Evolutionary conservation across 2,888 invertebrate genomes (phyloP).

Genomic region (Amaurobius ferox): DNA sequence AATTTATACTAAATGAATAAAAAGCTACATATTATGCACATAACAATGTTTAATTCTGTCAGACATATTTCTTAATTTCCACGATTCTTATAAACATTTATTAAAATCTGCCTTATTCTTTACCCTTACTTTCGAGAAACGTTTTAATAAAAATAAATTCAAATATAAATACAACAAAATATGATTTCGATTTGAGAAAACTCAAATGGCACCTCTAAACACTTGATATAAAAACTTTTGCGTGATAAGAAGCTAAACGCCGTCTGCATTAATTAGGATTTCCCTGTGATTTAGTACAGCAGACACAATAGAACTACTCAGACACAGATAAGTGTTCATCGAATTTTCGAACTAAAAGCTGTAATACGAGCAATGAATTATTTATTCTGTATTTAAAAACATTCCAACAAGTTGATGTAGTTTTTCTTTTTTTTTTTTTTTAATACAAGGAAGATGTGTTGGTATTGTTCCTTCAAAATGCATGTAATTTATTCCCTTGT

Average conservation of each 20-base stretch:
- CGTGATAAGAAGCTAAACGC: conserved; percentile 10
- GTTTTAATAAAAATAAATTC: neutral
- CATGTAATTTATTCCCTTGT: neutral
- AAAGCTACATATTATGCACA: too few species aligned
- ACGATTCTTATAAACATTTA: too few species aligned
- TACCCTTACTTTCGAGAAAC: neutral
- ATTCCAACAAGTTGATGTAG: neutral
- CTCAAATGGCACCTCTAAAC: too few species aligned
- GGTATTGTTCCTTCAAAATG: conserved; percentile 11
- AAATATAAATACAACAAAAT: too few species aligned
- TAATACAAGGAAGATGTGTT: neutral
- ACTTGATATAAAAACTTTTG: neutral
- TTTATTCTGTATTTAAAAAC: conserved; percentile 5
- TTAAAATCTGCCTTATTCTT: too few species aligned
- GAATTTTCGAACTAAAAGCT: conserved; percentile 7
- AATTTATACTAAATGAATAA: too few species aligned
- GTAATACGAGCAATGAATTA: conserved; percentile 23
- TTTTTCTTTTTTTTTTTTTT: neutral
- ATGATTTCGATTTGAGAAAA: neutral
- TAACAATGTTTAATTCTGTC: too few species aligned
- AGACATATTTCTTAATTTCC: too few species aligned
- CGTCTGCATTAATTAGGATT: conserved; percentile 37
- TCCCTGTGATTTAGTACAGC: conserved; percentile 7
- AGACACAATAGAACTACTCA: conserved; percentile 22
- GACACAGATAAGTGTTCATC: neutral